These are phyloP conservation scores for Terebella lapidaria DNA, from an alignment of 2,888 invertebrate genomes.

Conservation along the genomic window DNA sequence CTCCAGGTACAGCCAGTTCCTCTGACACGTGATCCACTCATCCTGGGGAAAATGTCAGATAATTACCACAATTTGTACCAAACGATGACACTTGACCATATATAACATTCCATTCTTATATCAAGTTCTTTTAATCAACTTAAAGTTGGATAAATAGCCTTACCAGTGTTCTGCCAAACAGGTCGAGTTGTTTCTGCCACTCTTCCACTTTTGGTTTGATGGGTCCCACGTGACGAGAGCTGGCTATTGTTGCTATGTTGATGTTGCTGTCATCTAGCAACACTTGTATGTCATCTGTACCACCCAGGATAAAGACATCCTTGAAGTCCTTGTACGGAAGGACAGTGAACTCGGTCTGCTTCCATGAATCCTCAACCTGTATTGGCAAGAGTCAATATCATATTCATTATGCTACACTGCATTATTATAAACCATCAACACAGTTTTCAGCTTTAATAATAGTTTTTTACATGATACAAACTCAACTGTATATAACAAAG, in stretches of 20 bases:
- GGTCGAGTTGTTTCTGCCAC: slow-evolving; percentile 71
- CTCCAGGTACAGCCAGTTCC: slow-evolving; percentile 55
- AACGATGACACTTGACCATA: neutral
- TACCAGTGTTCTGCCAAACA: slow-evolving; percentile 79
- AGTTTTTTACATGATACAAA: too few species aligned
- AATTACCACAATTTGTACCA: neutral
- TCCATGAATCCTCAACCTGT: slow-evolving; percentile 79
- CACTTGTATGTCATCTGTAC: slow-evolving; percentile 77
- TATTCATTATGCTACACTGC: too few species aligned
- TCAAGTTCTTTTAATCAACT: neutral
- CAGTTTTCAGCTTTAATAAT: too few species aligned
- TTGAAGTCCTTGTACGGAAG: slow-evolving; percentile 74
- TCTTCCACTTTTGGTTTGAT: slow-evolving; percentile 77
- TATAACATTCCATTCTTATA: neutral
- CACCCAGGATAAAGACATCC: slow-evolving; percentile 78
- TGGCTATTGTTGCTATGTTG: slow-evolving; percentile 78
- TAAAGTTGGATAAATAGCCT: slow-evolving; percentile 21
- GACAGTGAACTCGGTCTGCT: slow-evolving; percentile 71
- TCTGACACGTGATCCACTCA: slow-evolving; percentile 53
- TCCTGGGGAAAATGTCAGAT: slow-evolving; percentile 55
- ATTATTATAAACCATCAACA: too few species aligned
- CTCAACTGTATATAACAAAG: too few species aligned
- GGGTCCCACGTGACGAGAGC: slow-evolving; percentile 79
- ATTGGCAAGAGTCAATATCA: neutral
- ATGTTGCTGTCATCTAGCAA: slow-evolving; percentile 81